Conservation (phyloP, 2,888 invertebrate species). For the Steinernema hermaphroditum region DNA sequence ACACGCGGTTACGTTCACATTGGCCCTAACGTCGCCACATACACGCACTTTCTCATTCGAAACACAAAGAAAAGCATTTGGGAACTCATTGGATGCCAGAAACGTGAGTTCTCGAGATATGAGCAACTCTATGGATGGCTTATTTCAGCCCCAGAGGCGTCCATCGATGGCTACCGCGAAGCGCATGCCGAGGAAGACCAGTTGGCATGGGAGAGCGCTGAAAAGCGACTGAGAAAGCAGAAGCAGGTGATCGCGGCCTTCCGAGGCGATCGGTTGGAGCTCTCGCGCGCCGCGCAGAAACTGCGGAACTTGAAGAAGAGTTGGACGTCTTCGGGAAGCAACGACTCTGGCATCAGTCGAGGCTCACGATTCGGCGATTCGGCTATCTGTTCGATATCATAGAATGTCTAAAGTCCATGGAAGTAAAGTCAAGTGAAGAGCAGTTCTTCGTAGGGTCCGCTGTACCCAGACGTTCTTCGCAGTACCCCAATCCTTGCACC, state of each 20-base stretch:
- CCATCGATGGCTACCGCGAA: slow-evolving; percentile 13
- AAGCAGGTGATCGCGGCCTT: slow-evolving; percentile 6
- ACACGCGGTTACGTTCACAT: slow-evolving; percentile 56
- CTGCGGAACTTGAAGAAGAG: slow-evolving; percentile 22
- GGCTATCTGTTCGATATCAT: neutral
- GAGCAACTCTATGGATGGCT: no score
- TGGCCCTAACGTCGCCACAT: slow-evolving; percentile 42
- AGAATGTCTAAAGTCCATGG: neutral
- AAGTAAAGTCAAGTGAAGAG: no score
- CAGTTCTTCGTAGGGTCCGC: no score
- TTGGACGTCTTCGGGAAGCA: slow-evolving; percentile 18
- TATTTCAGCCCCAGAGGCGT: slow-evolving; percentile 16
- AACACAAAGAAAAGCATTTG: slow-evolving; percentile 59
- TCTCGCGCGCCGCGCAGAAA: neutral
- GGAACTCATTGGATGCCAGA: slow-evolving; percentile 51
- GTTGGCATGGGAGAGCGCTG: slow-evolving; percentile 10
- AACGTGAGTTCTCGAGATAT: no score
- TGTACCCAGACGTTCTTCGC: no score
- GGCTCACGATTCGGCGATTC: neutral
- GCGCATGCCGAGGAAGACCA: slow-evolving; percentile 15
- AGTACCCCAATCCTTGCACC: no score
- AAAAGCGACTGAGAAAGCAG: slow-evolving; percentile 10
- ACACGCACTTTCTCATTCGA: slow-evolving; percentile 58
- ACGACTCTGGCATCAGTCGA: slow-evolving; percentile 17
- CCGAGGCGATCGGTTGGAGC: slow-evolving; percentile 13